Evolutionary conservation across 2,113 vertebrate genomes (phyloP), one percentile per base, ranked within the genome.

Genomic region (Cynoglossus semilaevis): DNA sequence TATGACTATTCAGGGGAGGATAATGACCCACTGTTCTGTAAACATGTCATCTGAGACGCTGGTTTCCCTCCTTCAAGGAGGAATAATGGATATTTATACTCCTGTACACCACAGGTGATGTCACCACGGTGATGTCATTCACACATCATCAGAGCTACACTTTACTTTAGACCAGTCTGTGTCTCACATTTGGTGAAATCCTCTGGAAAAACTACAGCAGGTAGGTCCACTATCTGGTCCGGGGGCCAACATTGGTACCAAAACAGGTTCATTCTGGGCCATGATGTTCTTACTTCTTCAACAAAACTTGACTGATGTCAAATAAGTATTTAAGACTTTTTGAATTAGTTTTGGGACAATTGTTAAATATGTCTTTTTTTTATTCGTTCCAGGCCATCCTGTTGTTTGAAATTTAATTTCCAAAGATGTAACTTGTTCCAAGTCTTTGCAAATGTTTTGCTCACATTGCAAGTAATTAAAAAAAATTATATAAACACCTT

Each of bases 71-170:
- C 35, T 49, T 46, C 2, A 74, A 41, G 18, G 15, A 51, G 67
- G 10, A 59, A 72, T 69, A 77, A 83, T 76, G 29, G 52, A 50
- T 81, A 70, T 70, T 81, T 79, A 62, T 52, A 57, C 8, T 19
- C 12, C 16, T 43, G 40, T 29, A 29, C 22, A 6, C 22, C 6
- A 50, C 46, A 42, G 38, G 53, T 64, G 74, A 80, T 52, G 43
- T 74, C 67, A 71, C 67, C 15, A 29, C 15, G 11, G 45, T 76
- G 67, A 77, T 45, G 47, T 74, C 67, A 77, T 64, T 15, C 37
- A 22, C 63, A 36, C 41, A 49, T 41, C 43, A 9, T 63, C 15
- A 42, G 50, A 43, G 42, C 15, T 48, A 44, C 45, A 43, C 13
- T 41, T 47, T 47, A 16, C 4, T 55, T 51, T 63, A 38, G 49